phyloP scores from a whole-genome alignment of 2,888 invertebrate genomes.

The Nomada ferruginata region DNA sequence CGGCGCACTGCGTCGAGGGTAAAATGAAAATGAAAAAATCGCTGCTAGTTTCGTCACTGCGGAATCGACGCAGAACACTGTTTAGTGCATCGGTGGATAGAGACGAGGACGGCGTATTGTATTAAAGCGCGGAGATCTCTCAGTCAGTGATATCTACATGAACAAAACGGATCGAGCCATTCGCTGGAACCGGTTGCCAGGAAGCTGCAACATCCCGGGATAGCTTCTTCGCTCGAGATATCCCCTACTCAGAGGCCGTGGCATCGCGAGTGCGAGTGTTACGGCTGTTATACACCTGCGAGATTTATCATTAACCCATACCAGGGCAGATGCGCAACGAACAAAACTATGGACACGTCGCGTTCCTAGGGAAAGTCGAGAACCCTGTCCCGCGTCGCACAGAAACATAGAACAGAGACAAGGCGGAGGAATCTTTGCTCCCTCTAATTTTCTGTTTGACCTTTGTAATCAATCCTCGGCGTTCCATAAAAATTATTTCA shows the following conservation, averaged over 20 bases:
- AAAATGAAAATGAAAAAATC: not conserved
- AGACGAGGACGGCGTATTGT: not conserved
- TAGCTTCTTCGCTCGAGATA: conserved; percentile 53
- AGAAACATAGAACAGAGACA: too few species aligned
- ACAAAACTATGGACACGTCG: not conserved
- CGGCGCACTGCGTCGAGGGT: not conserved
- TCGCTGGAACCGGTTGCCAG: conserved; percentile 72
- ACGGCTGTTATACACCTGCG: conserved; percentile 48
- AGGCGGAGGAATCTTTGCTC: too few species aligned
- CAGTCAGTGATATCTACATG: conserved; percentile 65
- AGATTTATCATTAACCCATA: conserved; percentile 55
- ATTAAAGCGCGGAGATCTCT: conserved; percentile 45
- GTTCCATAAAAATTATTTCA: too few species aligned
- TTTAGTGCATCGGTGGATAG: not conserved
- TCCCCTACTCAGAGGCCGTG: conserved; percentile 62
- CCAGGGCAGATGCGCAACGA: conserved; percentile 6
- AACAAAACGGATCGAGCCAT: conserved; percentile 72
- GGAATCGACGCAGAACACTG: not conserved
- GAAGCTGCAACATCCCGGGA: conserved; percentile 60
- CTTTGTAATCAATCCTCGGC: too few species aligned
- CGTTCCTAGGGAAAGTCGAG: too few species aligned
- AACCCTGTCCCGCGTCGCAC: too few species aligned
- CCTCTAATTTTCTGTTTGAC: too few species aligned
- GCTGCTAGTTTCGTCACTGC: not conserved
- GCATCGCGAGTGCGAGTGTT: not conserved